Evolutionary conservation across 2,113 vertebrate species (phyloP).

Genomic region (Scatophagus argus): DNA sequence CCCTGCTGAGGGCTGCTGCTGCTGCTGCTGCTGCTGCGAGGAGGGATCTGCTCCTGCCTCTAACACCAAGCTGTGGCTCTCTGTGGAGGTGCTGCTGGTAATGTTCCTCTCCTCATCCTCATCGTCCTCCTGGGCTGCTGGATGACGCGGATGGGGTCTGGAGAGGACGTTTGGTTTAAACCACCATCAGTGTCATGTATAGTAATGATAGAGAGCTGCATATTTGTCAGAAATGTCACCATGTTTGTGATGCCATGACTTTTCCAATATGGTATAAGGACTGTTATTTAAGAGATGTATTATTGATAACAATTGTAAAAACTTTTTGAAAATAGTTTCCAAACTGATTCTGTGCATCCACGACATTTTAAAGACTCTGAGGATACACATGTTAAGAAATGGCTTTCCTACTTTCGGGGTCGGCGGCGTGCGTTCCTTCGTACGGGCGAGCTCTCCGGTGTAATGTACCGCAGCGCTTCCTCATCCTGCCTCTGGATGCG

Average conservation of each 20-base stretch:
- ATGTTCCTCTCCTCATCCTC: conserved; percentile 82
- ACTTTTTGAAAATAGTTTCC: no score
- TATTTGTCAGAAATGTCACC: no score
- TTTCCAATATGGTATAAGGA: no score
- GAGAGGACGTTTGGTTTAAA: neutral
- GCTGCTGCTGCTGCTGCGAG: conserved; percentile 69
- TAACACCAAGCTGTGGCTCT: conserved; percentile 77
- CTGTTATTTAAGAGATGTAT: neutral
- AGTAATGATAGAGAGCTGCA: neutral
- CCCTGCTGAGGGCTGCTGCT: conserved; percentile 58
- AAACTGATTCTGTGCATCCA: no score
- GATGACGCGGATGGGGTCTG: conserved; percentile 66
- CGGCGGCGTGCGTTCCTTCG: conserved; percentile 87
- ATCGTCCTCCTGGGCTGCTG: conserved; percentile 80
- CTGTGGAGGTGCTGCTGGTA: conserved; percentile 69
- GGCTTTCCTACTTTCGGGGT: conserved; percentile 64
- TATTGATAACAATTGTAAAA: no score
- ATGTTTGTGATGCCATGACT: no score
- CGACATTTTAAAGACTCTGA: neutral
- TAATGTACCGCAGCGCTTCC: conserved; percentile 94
- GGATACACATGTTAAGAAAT: neutral
- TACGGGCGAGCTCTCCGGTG: conserved; percentile 95
- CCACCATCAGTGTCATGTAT: neutral
- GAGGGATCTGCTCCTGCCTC: conserved; percentile 53
- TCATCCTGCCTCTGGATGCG: conserved; percentile 97